Base-by-base conservation (phyloP, 2,888 invertebrate genomes). In the Stenurella melanura region DNA sequence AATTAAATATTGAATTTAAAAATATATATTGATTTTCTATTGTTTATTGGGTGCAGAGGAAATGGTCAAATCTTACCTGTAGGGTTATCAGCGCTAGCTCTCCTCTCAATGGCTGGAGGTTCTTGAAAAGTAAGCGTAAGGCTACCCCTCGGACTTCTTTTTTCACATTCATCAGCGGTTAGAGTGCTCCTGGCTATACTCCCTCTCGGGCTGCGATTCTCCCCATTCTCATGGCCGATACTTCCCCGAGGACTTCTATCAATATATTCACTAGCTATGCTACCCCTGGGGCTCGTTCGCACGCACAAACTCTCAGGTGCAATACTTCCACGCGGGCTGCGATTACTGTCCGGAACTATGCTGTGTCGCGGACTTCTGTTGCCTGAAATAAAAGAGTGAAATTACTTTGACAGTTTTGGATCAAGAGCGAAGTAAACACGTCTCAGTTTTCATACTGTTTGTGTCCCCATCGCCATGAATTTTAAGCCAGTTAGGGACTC, bases 101-200 rank as follows among this genome's bases (percentile, higher is more conserved):
- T 89, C 81, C 93, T 90, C 83, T 92, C 92, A 78, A 89, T 90
- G 0, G 91, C 90, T 0, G 91, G 91, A 15, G 93, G 93, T 80
- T 93, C 93, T 88, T 93, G 93, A 84, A 93, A 93, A 0, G 93
- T 93, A 75, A 93, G 86, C 0, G 93, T 92, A 70, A 93, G 84
- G 83, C 92, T 93, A 50, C 93, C 93, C 77, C 93, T 89, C 0
- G 93, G 92, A 84, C 92, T 92, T 21, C 91, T 85, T 0, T 90
- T 88, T 0, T 90, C 88, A 10, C 79, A 78, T 26, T 85, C 85
- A 26, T 88, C 87, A 61, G 90, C 90, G 82, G 90, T 90, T 66
- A 92, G 87, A 77, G 90, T 91, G 58, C 90, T 91, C 50, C 92
- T 91, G 0, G 91, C 92, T 79, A 93, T 91, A 83, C 93, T 93